These are phyloP conservation scores for Calycopis cecrops DNA, from an alignment of 1,140 invertebrate genomes.

Conservation along the genomic window DNA sequence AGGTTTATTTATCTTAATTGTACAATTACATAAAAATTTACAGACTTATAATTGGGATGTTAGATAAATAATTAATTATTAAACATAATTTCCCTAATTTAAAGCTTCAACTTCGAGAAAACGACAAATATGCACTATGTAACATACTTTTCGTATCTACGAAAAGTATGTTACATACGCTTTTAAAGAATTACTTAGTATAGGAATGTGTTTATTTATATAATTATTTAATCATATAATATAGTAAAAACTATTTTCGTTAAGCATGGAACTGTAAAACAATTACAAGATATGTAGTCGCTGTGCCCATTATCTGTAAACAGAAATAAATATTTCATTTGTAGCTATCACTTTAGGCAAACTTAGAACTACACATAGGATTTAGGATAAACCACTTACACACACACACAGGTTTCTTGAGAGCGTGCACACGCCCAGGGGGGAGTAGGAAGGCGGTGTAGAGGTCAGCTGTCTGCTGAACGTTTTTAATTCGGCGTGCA, in stretches of 20 bases:
- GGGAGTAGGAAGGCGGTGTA: background rate
- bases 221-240: too few species aligned
- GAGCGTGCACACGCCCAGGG: conserved; percentile 2
- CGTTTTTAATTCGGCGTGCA: background rate
- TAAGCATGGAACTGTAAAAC: conserved; percentile 21
- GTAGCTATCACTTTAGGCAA: background rate
- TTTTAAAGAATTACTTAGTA: too few species aligned
- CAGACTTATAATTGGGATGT: too few species aligned
- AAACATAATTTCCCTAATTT: too few species aligned
- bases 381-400: background rate
- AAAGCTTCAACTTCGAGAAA: too few species aligned
- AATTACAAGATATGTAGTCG: conserved; percentile 25
- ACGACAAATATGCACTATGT: too few species aligned
- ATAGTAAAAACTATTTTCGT: background rate
- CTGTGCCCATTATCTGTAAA: conserved; percentile 25
- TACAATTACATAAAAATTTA: too few species aligned
- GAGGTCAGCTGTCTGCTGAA: background rate
- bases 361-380: background rate
- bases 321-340: background rate
- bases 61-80: too few species aligned
- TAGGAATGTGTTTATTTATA: too few species aligned
- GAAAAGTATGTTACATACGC: too few species aligned
- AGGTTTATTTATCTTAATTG: too few species aligned
- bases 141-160: too few species aligned
- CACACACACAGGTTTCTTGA: background rate